Evolutionary conservation across 1,140 invertebrate genomes (phyloP).

Genomic region (Araneus ventricosus): DNA sequence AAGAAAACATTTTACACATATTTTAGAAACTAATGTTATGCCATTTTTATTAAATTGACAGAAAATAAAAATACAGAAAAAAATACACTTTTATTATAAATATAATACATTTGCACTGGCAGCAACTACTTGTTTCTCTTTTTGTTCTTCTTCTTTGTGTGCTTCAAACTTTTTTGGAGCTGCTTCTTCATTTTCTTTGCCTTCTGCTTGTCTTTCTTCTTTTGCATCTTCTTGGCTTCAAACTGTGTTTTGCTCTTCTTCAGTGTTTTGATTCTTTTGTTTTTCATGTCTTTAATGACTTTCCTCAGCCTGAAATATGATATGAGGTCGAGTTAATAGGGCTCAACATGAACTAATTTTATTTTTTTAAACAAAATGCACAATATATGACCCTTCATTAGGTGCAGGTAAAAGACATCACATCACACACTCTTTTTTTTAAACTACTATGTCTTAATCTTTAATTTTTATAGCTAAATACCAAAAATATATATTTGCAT

Average conservation of each 20-base stretch:
- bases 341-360: not conserved
- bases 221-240: conserved; percentile 21
- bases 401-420: too few species aligned
- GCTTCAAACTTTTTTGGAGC: not conserved
- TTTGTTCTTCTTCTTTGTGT: conserved; percentile 61
- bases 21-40: too few species aligned
- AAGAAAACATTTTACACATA: too few species aligned
- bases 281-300: conserved; percentile 55
- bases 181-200: conserved; percentile 3
- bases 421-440: too few species aligned
- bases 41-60: too few species aligned
- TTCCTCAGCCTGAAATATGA: conserved; percentile 32
- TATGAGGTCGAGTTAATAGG: not conserved
- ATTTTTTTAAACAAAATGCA: too few species aligned
- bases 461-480: too few species aligned
- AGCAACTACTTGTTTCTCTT: conserved; percentile 52
- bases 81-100: not conserved
- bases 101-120: too few species aligned
- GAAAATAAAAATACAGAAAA: not conserved
- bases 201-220: conserved; percentile 45
- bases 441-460: too few species aligned
- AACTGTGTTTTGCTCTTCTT: conserved; percentile 36
- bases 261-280: conserved; percentile 30
- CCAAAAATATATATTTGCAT: too few species aligned
- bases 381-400: too few species aligned